Base-by-base conservation (phyloP, 2,888 invertebrate genomes). In the Apodemia duryi region DNA sequence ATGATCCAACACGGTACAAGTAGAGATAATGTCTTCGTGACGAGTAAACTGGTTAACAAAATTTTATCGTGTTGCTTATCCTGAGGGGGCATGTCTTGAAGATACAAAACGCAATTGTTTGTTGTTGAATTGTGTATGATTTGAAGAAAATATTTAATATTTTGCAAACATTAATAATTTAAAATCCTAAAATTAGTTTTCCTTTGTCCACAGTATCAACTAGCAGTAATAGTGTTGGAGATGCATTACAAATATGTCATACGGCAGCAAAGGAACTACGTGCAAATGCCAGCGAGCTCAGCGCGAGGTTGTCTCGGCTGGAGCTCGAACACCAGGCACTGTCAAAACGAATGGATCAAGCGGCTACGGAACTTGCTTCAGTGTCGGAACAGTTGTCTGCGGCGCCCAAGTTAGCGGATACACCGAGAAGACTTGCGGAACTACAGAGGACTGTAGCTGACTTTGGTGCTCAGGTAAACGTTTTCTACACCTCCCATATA, bases 221-320 rank as follows among this genome's bases (percentile, higher is more conserved):
- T 68, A 95, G 94, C 77, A 95, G 94, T 81, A 94, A 94, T 80
- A 93, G 94, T 67, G 93, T 95, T 72, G 95, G 94, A 63, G 95
- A 95, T 78, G 94, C 94, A 2, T 81, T 96, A 63, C 95, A 96
- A 83, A 91, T 94, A 76, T 95, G 95, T 81, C 95, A 96, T 79
- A 94, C 95, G 11, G 91, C 94, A 7, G 94, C 95, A 10, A 94
- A 94, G 77, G 94, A 94, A 73, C 85, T 96, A 60, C 92, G 94
- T 68, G 93, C 94, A 70, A 96, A 95, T 81, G 95, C 95, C 72
- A 95, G 93, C 41, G 87, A 89, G 64, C 88, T 95, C 64, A 93
- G 92, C 72, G 81, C 80, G 63, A 93, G 94, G 73, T 82, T 96
- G 29, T 88, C 88, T 1, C 92, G 92, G 68, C 81, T 95, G 49